Evolutionary conservation across 2,113 vertebrate genomes (phyloP), one percentile per base, ranked within the genome.

Genomic region (Archocentrus centrarchus): DNA sequence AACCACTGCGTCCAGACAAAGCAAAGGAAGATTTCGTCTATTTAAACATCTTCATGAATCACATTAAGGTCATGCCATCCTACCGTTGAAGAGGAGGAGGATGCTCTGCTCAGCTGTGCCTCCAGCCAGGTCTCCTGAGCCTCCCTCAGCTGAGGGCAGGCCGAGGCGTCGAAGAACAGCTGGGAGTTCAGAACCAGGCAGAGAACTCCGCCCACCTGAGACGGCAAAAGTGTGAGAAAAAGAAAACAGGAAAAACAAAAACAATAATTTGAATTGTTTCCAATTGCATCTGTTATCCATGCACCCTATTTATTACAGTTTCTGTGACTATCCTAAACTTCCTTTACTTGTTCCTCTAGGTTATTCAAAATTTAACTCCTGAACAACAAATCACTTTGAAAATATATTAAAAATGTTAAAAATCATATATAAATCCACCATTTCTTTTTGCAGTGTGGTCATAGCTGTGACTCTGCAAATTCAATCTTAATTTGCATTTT

Each of bases 141-240:
- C 82, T 96, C 90, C 92, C 95, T 96, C 85, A 97, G 89, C 77
- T 96, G 90, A 0, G 96, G 96, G 93, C 98, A 99, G 73, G 89
- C 90, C 1, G 97, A 97, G 57, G 95, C 93, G 75, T 99, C 96
- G 0, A 92, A 96, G 86, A 97, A 97, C 3, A 99, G 87, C 94
- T 99, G 98, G 63, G 98, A 99, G 94, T 99, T 99, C 86, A 99
- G 95, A 79, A 99, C 98, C 35, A 99, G 95, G 91, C 97, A 99
- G 86, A 98, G 91, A 81, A 98, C 97, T 1, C 98, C 98, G 3
- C 97, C 97, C 7, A 97, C 94, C 94, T 95, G 87, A 62, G 88
- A 82, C 13, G 18, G 20, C 39, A 79, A 17, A 15, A 22, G 13
- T 6, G 53, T 24, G n/a, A 62, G 32, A 62, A 76, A 35, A 7